These are phyloP conservation scores for Scomber japonicus DNA, from an alignment of 2,113 vertebrate species.

Conservation along the genomic window DNA sequence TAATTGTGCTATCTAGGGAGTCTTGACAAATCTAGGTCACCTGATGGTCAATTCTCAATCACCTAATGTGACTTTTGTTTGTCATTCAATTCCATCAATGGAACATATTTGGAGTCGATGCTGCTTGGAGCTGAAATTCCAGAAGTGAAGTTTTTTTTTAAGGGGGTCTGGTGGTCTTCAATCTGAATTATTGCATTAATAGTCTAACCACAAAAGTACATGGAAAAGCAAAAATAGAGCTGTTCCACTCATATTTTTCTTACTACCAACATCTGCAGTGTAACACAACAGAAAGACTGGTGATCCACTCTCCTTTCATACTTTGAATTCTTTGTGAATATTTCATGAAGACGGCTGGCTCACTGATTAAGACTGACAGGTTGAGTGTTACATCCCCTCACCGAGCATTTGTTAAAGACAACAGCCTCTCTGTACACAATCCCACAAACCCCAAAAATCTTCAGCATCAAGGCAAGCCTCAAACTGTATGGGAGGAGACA, in stretches of 20 bases:
- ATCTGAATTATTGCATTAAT: background rate
- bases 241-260: background rate
- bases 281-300: background rate
- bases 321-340: constrained; percentile 47
- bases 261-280: background rate
- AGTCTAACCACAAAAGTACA: background rate
- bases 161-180: background rate
- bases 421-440: constrained; percentile 11
- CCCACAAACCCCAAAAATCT: constrained; percentile 11
- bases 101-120: too few relatives aligned
- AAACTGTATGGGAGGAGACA: background rate
- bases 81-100: background rate
- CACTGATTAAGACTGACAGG: constrained; percentile 47
- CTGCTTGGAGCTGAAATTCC: background rate
- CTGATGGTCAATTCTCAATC: background rate
- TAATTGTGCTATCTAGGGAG: background rate
- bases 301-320: background rate
- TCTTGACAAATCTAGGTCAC: background rate
- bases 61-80: background rate
- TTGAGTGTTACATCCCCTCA: background rate
- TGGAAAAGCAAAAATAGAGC: background rate
- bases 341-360: constrained; percentile 33
- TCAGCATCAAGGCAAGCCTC: background rate
- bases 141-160: background rate
- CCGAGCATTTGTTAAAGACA: background rate